phyloP scores from a whole-genome alignment of 92 coral and sea anemone genomes.

The Siderastrea siderea region DNA sequence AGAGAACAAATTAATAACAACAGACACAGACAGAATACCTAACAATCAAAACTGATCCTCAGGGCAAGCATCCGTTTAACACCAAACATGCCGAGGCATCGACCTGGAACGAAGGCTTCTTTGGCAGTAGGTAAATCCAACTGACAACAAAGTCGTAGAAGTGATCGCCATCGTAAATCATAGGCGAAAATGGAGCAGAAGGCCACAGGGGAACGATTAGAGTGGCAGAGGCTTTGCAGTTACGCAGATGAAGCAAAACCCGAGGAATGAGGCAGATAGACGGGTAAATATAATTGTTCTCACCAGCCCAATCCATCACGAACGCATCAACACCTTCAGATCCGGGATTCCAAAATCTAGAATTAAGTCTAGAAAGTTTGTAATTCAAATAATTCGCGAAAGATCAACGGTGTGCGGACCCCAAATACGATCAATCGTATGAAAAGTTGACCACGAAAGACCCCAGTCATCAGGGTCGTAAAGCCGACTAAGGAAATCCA shows the following conservation, averaged over 20 bases:
- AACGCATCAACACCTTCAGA: conserved; percentile 66
- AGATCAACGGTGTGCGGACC: conserved; percentile 70
- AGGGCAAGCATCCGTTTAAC: too few relatives aligned
- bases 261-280: conserved; percentile 56
- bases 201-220: conserved; percentile 50
- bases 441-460: conserved; percentile 30
- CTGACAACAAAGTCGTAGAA: too few relatives aligned
- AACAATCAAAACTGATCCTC: not conserved
- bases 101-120: too few relatives aligned
- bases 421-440: conserved; percentile 51
- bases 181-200: conserved; percentile 49
- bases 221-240: conserved; percentile 61
- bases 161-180: not conserved
- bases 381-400: conserved; percentile 53
- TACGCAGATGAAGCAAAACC: conserved; percentile 51
- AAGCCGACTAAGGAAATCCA: conserved; percentile 70
- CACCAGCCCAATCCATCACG: conserved; percentile 57
- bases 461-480: conserved; percentile 66
- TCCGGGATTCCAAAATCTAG: conserved; percentile 74
- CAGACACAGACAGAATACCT: too few relatives aligned
- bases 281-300: conserved; percentile 7
- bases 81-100: too few relatives aligned
- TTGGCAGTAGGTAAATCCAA: too few relatives aligned
- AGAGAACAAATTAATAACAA: too few relatives aligned
- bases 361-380: conserved; percentile 63